A percentile compares a stretch with the other conserved stretches of the same genome.
Evolutionary conservation across 2,113 vertebrate genomes (phyloP).

Genomic region (Phocoena sinus): DNA sequence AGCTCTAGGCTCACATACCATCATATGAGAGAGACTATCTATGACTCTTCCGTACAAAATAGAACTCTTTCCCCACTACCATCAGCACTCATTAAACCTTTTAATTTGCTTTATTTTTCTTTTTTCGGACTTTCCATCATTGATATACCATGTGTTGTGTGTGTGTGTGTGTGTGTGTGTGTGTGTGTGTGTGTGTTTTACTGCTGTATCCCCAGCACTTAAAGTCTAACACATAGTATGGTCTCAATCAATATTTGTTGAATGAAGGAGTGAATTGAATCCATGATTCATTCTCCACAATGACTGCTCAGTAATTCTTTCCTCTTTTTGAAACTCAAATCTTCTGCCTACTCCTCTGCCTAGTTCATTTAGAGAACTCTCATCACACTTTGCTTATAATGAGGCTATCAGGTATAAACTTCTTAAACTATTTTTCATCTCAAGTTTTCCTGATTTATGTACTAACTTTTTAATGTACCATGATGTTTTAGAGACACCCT

Average conservation of each 20-base stretch:
- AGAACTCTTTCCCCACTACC: background rate
- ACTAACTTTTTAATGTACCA: background rate
- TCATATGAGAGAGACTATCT: background rate
- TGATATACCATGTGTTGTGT: background rate
- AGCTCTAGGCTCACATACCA: background rate
- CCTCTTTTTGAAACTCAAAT: background rate
- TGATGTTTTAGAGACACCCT: background rate
- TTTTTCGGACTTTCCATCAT: background rate
- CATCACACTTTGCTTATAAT: background rate
- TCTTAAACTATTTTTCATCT: background rate
- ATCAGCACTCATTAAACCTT: background rate
- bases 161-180: background rate
- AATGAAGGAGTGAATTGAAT: background rate
- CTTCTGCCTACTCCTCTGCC: background rate
- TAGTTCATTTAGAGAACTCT: background rate
- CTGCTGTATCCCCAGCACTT: background rate
- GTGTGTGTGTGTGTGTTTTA: background rate
- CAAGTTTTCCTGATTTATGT: background rate
- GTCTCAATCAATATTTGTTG: background rate
- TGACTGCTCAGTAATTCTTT: background rate
- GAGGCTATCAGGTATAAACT: background rate
- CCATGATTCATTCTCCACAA: background rate
- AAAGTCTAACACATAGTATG: background rate
- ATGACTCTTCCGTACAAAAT: background rate
- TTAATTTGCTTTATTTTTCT: background rate